Conservation (phyloP, 2,888 invertebrate genomes). For the Ganaspis brasiliensis region DNA sequence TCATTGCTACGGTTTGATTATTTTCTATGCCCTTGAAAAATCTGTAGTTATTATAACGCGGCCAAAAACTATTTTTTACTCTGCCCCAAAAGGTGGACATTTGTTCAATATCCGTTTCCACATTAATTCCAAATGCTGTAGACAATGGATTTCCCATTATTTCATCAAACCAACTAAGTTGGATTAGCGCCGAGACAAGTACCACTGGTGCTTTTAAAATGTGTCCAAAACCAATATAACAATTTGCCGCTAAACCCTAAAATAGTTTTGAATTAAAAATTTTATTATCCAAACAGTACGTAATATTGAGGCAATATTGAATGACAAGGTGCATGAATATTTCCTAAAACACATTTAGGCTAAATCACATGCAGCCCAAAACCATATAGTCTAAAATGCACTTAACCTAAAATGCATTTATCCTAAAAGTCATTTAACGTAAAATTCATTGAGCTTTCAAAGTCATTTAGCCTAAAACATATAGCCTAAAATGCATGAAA, state of each 20-base stretch:
- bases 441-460: too few relatives aligned
- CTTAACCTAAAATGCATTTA: too few relatives aligned
- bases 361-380: too few relatives aligned
- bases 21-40: conserved; percentile 11
- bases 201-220: conserved; percentile 59
- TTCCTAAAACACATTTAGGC: too few relatives aligned
- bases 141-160: background rate
- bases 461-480: too few relatives aligned
- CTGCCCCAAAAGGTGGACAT: conserved; percentile 59
- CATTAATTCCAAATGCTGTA: conserved; percentile 12
- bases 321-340: too few relatives aligned
- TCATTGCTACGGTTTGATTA: conserved; percentile 59
- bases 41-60: background rate
- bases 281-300: too few relatives aligned
- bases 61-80: conserved; percentile 52
- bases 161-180: conserved; percentile 54
- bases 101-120: background rate
- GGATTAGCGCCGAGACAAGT: conserved; percentile 43
- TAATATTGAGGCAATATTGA: too few relatives aligned
- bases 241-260: conserved; percentile 59
- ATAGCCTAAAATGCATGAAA: too few relatives aligned
- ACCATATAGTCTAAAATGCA: too few relatives aligned
- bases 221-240: conserved; percentile 64
- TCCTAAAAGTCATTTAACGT: too few relatives aligned
- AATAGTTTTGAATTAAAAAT: too few relatives aligned